These are phyloP conservation scores for Hypomecis punctinalis DNA, from an alignment of 2,888 invertebrate genomes.

Conservation along the genomic window DNA sequence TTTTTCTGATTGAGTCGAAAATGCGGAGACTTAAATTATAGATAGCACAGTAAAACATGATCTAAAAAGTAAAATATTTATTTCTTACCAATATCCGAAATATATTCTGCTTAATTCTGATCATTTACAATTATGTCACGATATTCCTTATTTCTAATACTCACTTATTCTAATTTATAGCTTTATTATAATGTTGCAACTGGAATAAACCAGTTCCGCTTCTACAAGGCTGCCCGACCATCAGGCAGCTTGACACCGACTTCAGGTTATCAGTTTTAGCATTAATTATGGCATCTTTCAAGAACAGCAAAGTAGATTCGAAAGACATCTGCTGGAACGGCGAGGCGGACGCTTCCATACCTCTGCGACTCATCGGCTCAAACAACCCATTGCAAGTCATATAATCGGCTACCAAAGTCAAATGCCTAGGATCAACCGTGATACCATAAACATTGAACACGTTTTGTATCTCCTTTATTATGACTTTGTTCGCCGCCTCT, in stretches of 20 bases:
- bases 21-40: too few relatives aligned
- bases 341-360: constrained; percentile 96
- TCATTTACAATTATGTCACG: background rate
- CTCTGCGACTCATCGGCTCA: constrained; percentile 94
- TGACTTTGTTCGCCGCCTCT: constrained; percentile 96
- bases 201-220: constrained; percentile 93
- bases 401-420: constrained; percentile 97
- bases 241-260: constrained; percentile 94
- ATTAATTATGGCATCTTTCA: constrained; percentile 90
- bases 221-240: constrained; percentile 93
- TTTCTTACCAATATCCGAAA: constrained; percentile 6
- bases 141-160: background rate
- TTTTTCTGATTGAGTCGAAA: too few relatives aligned
- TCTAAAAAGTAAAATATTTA: constrained; percentile 23
- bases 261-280: constrained; percentile 90
- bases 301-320: constrained; percentile 95
- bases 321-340: constrained; percentile 99
- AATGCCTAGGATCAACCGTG: constrained; percentile 96
- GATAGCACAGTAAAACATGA: background rate
- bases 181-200: constrained; percentile 66
- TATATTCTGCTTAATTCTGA: background rate
- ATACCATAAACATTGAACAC: constrained; percentile 99
- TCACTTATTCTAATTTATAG: constrained; percentile 40
- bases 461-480: constrained; percentile 97
- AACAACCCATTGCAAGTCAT: constrained; percentile 98